A percentile compares a stretch with the other conserved stretches of the same genome.
Conservation (phyloP, 2,888 invertebrate species). For the Arctia plantaginis region DNA sequence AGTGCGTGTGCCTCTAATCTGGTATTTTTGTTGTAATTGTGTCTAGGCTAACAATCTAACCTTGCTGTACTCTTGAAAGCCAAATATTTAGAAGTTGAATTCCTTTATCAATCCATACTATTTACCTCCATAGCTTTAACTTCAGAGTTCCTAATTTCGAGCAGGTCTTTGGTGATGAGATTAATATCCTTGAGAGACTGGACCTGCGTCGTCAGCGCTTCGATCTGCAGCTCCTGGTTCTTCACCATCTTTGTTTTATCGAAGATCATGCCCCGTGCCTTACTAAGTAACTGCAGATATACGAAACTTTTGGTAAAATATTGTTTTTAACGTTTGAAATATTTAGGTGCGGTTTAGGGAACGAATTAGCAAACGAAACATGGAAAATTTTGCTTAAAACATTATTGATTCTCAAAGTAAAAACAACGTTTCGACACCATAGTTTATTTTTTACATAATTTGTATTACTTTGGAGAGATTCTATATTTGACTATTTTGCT, state of each 20-base stretch:
- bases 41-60: background rate
- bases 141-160: conserved; percentile 92
- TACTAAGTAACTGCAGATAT: conserved; percentile 83
- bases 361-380: no score
- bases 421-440: no score
- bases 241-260: conserved; percentile 92
- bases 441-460: no score
- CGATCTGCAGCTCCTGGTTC: conserved; percentile 92
- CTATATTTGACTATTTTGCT: no score
- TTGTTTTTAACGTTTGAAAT: no score
- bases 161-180: conserved; percentile 92
- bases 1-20: background rate
- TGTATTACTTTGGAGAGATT: no score
- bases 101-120: background rate
- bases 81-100: background rate
- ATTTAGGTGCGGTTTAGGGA: no score
- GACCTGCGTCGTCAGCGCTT: conserved; percentile 90
- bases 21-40: no score
- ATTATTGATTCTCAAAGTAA: no score
- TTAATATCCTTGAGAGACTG: conserved; percentile 93
- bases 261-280: conserved; percentile 90
- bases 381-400: no score
- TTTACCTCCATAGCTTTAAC: conserved; percentile 90
- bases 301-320: background rate
- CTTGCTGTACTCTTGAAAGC: background rate